Percentiles rank a stretch among this genome's conserved stretches.
phyloP scores from a whole-genome alignment of 2,888 invertebrate genomes.

The Myopa testacea region DNA sequence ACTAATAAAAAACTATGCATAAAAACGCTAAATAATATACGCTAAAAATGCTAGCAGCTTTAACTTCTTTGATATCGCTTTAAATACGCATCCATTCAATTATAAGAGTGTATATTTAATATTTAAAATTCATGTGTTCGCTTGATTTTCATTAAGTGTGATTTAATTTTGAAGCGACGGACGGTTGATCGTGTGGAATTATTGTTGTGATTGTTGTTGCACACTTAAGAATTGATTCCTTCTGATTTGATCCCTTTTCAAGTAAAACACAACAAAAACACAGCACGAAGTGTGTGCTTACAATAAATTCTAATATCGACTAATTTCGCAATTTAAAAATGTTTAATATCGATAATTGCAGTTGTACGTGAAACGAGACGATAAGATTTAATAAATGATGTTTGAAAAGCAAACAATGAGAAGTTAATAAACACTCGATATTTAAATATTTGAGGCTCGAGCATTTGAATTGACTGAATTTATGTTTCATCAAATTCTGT shows the following conservation, averaged over 20 bases:
- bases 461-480: too few species aligned
- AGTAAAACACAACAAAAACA: too few species aligned
- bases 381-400: too few species aligned
- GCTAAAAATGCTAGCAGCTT: slow-evolving; percentile 20
- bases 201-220: slow-evolving; percentile 10
- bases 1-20: slow-evolving; percentile 11
- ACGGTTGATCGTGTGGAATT: neutral
- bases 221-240: neutral
- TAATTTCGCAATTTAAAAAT: too few species aligned
- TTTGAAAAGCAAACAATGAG: too few species aligned
- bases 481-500: too few species aligned
- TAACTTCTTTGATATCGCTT: slow-evolving; percentile 28
- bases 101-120: slow-evolving; percentile 18
- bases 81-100: slow-evolving; percentile 17
- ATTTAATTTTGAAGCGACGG: neutral
- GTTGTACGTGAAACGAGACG: too few species aligned
- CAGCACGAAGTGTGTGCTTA: neutral
- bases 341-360: too few species aligned
- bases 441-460: too few species aligned
- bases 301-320: neutral
- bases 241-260: neutral
- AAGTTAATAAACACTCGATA: too few species aligned
- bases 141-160: neutral
- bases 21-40: slow-evolving; percentile 13
- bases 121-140: slow-evolving; percentile 8